Conservation (phyloP, 2,113 vertebrate species). For the Murina feae region DNA sequence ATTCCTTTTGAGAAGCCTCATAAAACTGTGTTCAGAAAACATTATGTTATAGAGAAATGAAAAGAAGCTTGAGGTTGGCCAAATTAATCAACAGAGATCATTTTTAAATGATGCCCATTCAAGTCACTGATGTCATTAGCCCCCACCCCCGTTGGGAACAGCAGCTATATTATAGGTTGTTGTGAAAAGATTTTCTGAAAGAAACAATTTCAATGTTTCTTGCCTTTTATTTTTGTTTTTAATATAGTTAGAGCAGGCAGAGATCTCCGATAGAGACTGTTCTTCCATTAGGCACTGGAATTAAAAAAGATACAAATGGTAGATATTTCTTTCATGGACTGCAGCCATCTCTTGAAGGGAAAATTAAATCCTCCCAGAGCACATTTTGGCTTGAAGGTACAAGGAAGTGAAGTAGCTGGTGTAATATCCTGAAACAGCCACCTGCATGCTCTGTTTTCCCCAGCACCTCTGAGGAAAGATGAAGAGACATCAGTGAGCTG, state of each 20-base stretch:
- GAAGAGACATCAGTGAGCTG: neutral
- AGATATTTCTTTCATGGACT: neutral
- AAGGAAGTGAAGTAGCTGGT: neutral
- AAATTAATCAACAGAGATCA: neutral
- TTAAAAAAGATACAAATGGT: slow-evolving; percentile 29
- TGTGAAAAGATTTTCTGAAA: neutral
- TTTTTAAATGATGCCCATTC: neutral
- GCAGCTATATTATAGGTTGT: neutral
- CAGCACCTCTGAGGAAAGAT: neutral
- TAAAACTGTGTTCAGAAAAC: neutral
- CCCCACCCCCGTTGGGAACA: neutral
- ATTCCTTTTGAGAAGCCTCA: neutral
- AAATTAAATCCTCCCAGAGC: neutral
- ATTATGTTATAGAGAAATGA: neutral
- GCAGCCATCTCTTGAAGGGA: neutral
- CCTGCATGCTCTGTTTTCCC: fast-evolving
- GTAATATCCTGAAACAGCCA: slow-evolving; percentile 29
- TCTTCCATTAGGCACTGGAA: slow-evolving; percentile 21
- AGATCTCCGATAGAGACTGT: neutral
- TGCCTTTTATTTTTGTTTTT: slow-evolving; percentile 34
- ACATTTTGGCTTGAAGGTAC: neutral
- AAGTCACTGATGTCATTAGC: neutral
- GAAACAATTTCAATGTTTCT: neutral
- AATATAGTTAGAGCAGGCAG: slow-evolving; percentile 19
- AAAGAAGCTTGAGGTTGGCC: neutral